phyloP scores from a whole-genome alignment of 2,888 invertebrate species.

The Eupeodes latifasciatus region DNA sequence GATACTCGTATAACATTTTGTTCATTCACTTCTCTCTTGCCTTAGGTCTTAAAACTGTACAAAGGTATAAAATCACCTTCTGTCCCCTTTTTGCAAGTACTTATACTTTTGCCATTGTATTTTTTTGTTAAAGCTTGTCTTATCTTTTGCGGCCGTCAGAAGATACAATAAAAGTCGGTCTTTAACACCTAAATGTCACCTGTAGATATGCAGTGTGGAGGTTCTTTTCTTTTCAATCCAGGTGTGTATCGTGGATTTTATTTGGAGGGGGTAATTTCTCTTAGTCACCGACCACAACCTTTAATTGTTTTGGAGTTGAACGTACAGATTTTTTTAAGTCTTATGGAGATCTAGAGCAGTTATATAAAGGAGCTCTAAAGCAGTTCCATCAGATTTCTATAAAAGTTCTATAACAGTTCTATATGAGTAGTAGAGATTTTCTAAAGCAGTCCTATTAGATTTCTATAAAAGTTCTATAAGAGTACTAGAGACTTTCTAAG shows the following conservation, averaged over 20 bases:
- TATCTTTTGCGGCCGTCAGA: conserved; percentile 60
- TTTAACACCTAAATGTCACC: conserved; percentile 76
- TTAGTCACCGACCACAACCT: not conserved
- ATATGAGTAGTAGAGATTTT: no score
- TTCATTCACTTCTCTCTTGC: not conserved
- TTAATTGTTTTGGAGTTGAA: no score
- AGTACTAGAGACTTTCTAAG: no score
- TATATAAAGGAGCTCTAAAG: no score
- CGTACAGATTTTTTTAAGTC: no score
- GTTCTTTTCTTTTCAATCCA: conserved; percentile 49
- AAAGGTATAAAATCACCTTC: conserved; percentile 14
- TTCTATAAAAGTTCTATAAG: no score
- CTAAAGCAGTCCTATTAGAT: no score
- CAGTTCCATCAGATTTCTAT: no score
- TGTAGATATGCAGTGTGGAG: conserved; percentile 57
- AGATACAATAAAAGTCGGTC: conserved; percentile 76
- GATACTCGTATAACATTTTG: not conserved
- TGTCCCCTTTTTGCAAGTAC: conserved; percentile 2
- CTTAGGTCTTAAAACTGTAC: conserved; percentile 28
- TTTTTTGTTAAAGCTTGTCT: conserved; percentile 48
- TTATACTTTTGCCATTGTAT: conserved; percentile 23
- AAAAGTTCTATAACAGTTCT: no score
- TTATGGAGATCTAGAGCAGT: no score
- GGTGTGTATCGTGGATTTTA: not conserved
- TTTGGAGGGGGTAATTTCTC: not conserved